Base-by-base conservation (phyloP, 1,140 invertebrate species). In the Drosophila burlai region DNA sequence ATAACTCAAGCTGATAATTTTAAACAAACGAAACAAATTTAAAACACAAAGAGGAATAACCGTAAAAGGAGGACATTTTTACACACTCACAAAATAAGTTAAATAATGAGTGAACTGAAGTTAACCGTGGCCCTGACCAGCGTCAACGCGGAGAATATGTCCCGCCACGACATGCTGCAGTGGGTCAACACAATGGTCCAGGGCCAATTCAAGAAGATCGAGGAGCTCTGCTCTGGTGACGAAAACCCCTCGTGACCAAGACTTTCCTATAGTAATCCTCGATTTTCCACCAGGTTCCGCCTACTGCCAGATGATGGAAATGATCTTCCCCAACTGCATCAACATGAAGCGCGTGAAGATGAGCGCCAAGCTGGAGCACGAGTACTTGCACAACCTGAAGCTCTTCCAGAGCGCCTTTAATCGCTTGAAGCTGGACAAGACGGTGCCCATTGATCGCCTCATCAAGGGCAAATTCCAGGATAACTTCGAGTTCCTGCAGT, bases 371-470 rank as follows among this genome's bases (percentile, higher is more conserved):
- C 94, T 99, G 81, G 99, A 99, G 94, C 98, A 99, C 94, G 99
- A 99, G 94, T 99, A 98, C 93, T 99, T 99, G 93, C 97, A 99
- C 93, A 99, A 99, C 94, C 99, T 99, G 93, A 99, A 99, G 95
- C 95, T 98, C 63, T 95, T 99, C 45, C 99, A 99, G 95, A 97
- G 96, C 16, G 95, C 96, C 18, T 99, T 99, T 93, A 98, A 98
- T 93, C 98, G 98, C 94, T 96, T 99, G 94, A 96, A 96, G 91
- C 97, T 99, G 83, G 99, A 99, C 93, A 99, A 99, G 42, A 68
- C 84, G 0, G 96, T 97, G 92, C 96, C 97, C 69, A 96, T 97
- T 93, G 96, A 97, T 95, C 96, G 94, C 93, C 94, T 97, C 93
- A 97, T 98, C 78, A 99, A 99, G 94, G 97, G 97, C 81, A 96